Evolutionary conservation across 2,113 vertebrate genomes (phyloP).

Genomic region (Erinaceus europaeus): DNA sequence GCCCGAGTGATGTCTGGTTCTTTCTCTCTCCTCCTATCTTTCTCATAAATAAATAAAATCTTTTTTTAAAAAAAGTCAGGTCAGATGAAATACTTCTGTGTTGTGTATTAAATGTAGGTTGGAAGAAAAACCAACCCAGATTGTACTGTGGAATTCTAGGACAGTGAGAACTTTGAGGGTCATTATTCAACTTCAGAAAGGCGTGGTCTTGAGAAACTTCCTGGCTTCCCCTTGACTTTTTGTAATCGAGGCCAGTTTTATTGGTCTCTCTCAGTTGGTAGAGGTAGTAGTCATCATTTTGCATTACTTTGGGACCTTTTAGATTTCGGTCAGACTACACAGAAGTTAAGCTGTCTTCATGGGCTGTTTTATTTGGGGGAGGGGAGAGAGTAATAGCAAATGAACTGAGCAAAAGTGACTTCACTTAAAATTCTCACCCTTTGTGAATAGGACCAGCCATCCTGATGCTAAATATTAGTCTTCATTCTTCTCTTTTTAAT

Average conservation of each 20-base stretch:
- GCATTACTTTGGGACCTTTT: not conserved
- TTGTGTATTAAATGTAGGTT: not conserved
- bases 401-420: not conserved
- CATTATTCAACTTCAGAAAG: conserved; percentile 34
- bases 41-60: too few species aligned
- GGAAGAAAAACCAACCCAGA: not conserved
- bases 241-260: not conserved
- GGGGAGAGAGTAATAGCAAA: not conserved
- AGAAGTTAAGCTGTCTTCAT: not conserved
- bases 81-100: conserved; percentile 8
- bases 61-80: not conserved
- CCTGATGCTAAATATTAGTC: too few species aligned
- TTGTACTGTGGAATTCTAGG: conserved; percentile 10
- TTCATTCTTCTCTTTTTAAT: too few species aligned
- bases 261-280: not conserved
- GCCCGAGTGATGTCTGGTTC: too few species aligned
- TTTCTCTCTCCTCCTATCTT: too few species aligned
- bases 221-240: not conserved
- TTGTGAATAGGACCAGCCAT: too few species aligned
- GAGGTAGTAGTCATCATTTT: not conserved
- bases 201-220: not conserved
- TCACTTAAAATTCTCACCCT: conserved; percentile 4
- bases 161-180: not conserved
- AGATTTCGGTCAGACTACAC: not conserved
- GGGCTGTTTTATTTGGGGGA: not conserved